A percentile compares a stretch with the other conserved stretches of the same genome.
phyloP scores from a whole-genome alignment of 2,888 invertebrate genomes.

The Lutraria lutraria region DNA sequence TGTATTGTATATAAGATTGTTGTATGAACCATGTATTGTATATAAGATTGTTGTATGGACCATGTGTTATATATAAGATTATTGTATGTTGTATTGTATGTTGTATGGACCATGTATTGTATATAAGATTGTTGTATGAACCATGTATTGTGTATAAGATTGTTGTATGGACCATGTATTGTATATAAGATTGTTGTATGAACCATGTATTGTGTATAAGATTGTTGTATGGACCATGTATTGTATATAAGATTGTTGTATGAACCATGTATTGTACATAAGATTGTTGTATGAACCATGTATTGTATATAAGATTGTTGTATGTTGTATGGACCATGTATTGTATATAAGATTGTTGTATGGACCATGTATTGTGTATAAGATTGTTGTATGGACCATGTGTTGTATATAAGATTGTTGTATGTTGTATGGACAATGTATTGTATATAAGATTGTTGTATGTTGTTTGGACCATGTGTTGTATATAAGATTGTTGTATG shows the following conservation, averaged over 20 bases:
- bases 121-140: background rate
- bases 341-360: too few species aligned
- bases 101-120: background rate
- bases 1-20: background rate
- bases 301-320: background rate
- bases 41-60: too few species aligned
- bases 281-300: background rate
- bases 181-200: background rate
- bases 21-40: too few species aligned
- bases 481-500: background rate
- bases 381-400: background rate
- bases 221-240: background rate
- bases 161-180: background rate
- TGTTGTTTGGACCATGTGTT: constrained; percentile 82
- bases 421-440: constrained; percentile 82
- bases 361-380: background rate
- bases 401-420: background rate
- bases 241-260: background rate
- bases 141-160: too few species aligned
- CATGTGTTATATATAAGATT: background rate
- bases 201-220: too few species aligned
- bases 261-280: too few species aligned
- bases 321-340: constrained; percentile 85
- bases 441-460: background rate
- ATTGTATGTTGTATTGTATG: too few species aligned